These are phyloP conservation scores for Empis stercorea DNA, from an alignment of 2,888 invertebrate species.

Conservation along the genomic window DNA sequence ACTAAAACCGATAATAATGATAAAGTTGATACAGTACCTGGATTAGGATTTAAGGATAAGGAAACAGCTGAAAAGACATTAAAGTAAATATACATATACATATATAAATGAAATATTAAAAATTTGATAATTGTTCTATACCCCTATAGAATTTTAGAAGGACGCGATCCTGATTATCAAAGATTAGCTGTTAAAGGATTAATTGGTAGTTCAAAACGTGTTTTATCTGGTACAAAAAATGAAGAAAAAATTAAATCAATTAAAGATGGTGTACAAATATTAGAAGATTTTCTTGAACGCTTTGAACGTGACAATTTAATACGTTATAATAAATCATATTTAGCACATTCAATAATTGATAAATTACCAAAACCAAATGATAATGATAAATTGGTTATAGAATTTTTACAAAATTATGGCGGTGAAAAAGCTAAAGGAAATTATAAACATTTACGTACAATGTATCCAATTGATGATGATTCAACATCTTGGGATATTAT, in stretches of 20 bases:
- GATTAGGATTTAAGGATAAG: constrained; percentile 65
- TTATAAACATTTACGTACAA: constrained; percentile 59
- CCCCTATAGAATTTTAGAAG: constrained; percentile 44
- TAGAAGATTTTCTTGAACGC: constrained; percentile 61
- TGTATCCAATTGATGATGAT: constrained; percentile 40
- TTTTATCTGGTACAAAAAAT: constrained; percentile 61
- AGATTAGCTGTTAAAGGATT: constrained; percentile 57
- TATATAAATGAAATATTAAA: too few species aligned
- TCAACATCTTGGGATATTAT: constrained; percentile 63
- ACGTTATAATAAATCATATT: constrained; percentile 55
- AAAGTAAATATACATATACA: too few species aligned
- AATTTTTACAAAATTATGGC: constrained; percentile 53
- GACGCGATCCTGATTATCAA: constrained; percentile 66
- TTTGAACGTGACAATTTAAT: constrained; percentile 54
- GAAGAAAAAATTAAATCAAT: constrained; percentile 62
- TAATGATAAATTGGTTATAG: constrained; percentile 37
- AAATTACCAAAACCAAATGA: constrained; percentile 44
- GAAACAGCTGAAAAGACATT: constrained; percentile 58
- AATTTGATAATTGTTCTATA: too few species aligned
- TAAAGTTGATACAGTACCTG: constrained; percentile 51
- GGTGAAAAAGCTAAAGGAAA: constrained; percentile 43
- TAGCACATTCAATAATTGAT: constrained; percentile 46
- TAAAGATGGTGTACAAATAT: constrained; percentile 54
- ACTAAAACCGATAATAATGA: constrained; percentile 40
- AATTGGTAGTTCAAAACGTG: constrained; percentile 56